A percentile compares a stretch with the other conserved stretches of the same genome.
These are phyloP conservation scores for Phenganax stokvisi DNA, from an alignment of 92 coral and sea anemone species.

Conservation along the genomic window DNA sequence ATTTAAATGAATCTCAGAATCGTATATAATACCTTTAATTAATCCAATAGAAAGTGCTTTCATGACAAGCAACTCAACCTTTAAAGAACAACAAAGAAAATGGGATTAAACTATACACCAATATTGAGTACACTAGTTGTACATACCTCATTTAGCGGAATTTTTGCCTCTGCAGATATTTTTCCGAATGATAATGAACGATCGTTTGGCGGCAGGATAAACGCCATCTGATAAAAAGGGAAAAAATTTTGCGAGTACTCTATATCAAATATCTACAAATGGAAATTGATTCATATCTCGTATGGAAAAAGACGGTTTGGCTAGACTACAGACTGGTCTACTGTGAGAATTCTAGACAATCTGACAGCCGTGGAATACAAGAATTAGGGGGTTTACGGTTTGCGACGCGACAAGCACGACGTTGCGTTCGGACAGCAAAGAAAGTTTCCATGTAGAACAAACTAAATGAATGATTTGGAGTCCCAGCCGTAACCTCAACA, in stretches of 20 bases:
- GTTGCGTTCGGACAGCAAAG: no score
- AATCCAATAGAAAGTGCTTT: slow-evolving; percentile 95
- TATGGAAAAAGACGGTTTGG: no score
- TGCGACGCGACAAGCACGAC: no score
- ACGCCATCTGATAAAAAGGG: slow-evolving; percentile 59
- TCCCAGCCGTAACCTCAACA: neutral
- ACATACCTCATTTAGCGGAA: slow-evolving; percentile 67
- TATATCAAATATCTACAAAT: neutral
- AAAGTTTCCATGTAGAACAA: no score
- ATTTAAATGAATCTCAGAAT: neutral
- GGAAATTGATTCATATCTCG: no score
- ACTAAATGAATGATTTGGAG: no score
- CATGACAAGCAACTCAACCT: slow-evolving; percentile 98
- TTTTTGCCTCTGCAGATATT: slow-evolving; percentile 81
- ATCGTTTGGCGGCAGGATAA: slow-evolving; percentile 87
- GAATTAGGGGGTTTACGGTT: no score
- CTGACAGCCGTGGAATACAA: no score
- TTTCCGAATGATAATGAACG: slow-evolving; percentile 73
- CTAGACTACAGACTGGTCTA: no score
- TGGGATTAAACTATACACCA: neutral
- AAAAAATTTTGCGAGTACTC: no score
- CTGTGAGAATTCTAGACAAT: no score
- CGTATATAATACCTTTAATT: slow-evolving; percentile 67
- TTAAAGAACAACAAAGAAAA: neutral
- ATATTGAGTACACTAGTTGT: neutral